Base-by-base conservation (phyloP, 35 echinoderm and acorn worm genomes). In the Stichopus chloronotus region DNA sequence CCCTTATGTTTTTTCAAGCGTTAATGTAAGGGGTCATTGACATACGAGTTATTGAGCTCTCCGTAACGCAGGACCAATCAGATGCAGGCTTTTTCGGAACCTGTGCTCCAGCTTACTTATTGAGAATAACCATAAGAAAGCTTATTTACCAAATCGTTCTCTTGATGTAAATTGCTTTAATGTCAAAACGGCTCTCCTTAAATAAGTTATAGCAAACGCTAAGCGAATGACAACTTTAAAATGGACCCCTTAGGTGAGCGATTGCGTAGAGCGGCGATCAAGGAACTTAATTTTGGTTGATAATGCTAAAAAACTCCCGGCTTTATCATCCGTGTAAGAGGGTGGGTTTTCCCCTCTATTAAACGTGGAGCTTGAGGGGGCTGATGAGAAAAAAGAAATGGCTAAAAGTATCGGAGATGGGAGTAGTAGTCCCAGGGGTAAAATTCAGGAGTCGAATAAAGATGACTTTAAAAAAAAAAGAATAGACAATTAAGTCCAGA, bases 81-180 rank as follows among this genome's bases (percentile, higher is more conserved):
- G 17, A 58, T 85, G 82, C 53, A 85, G 55, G 82, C 56, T 59
- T 85, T 43, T 43, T 53, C 82, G 82, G 82, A 85, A 85, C 82
- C 17, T 85, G 55, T 53, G 82, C 55, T 74, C 22, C 17, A 14
- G 69, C 22, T 74, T 16, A 74, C 69, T 74, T 74, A 74, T 74
- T 74, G 69, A 43, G 30, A n/a, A 74, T 16, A 74, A 74, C 17
- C 22, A 74, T 74, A 74, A 74, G 69, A 74, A 74, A n/a, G 69
- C 55, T 58, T 85, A 85, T 85, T 85, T 85, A 85, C 82, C 54
- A 53, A 85, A 85, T 58, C 82, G 55, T 58, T 85, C 82, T 11
- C 82, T 85, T 85, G 82, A 85, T 85, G 82, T 85, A 85, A 85
- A 85, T 85, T 85, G 82, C 82, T 85, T 58, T 85, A 85, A 85